phyloP scores from a whole-genome alignment of 2,113 vertebrate species.

The Marmota monax region DNA sequence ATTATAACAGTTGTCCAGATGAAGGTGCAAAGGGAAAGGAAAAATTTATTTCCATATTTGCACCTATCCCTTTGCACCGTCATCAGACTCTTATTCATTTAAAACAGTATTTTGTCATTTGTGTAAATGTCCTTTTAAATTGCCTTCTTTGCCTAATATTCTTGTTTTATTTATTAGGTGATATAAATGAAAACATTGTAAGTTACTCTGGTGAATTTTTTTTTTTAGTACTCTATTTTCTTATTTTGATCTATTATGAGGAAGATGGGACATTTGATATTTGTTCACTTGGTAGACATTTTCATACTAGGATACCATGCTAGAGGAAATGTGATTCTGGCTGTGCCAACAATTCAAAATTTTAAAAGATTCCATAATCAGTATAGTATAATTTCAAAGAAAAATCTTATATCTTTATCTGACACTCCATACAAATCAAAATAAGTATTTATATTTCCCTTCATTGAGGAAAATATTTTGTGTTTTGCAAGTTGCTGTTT shows the following conservation, averaged over 20 bases:
- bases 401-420: background rate
- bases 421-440: background rate
- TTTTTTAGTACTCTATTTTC: background rate
- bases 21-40: background rate
- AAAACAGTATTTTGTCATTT: background rate
- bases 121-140: background rate
- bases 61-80: background rate
- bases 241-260: conserved; percentile 7
- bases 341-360: background rate
- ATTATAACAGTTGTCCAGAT: background rate
- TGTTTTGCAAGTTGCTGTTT: background rate
- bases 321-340: background rate
- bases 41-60: no score
- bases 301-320: background rate
- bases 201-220: background rate
- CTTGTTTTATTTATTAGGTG: background rate
- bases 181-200: background rate
- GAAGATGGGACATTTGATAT: background rate
- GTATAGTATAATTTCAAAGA: background rate
- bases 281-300: background rate
- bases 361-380: conserved; percentile 2
- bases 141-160: background rate
- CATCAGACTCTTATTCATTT: background rate
- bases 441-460: background rate
- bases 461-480: conserved; percentile 28